Base-by-base conservation (phyloP, 2,888 invertebrate species). In the Tromatobia lineatoria region DNA sequence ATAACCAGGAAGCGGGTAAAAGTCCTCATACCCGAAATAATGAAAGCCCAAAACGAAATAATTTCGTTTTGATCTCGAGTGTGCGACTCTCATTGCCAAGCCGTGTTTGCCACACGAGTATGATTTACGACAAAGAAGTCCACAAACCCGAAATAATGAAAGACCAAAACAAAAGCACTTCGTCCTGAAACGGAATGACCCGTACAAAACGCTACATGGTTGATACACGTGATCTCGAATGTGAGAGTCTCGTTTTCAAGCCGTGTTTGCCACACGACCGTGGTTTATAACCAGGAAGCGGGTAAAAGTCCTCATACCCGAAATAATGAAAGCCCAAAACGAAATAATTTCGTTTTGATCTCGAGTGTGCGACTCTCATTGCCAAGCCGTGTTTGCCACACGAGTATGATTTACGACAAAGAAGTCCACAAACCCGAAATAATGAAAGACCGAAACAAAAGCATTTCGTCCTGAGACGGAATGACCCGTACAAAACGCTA, bases 221-320 rank as follows among this genome's bases (percentile, higher is more conserved):
- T 20, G 52, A 70, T 59, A 66, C 47, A 11, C 29, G 6, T 23
- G 73, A 42, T 45, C n/a, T 20, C 8, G 8, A 70, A 52, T 38
- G 70, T 50, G 52, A 70, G 70, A 70, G 50, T 70, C 18, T 13
- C 34, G 70, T 54, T 70, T 13, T 52, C 15, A 38, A 3, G 52
- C 20, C 18, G 34, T 20, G 52, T 70, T 52, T 20, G 52, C 34
- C 10, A 52, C 52, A 13, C 52, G 50, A 10, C n/a, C 11, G 29
- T 7, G 50, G 29, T 54, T 54, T 38, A 34, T 0, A 11, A 7
- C 13, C 20, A 20, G 18, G 25, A 59, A 7, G 13, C 70, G 23
- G 52, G 18, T 52, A 54, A 70, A 54, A 7, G 20, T 54, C 34
- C 34, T 13, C 20, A 52, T 20, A 6, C 34, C n/a, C n/a, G n/a